These are phyloP conservation scores for Drosophila quinaria DNA, from an alignment of 2,888 invertebrate species.

Conservation along the genomic window DNA sequence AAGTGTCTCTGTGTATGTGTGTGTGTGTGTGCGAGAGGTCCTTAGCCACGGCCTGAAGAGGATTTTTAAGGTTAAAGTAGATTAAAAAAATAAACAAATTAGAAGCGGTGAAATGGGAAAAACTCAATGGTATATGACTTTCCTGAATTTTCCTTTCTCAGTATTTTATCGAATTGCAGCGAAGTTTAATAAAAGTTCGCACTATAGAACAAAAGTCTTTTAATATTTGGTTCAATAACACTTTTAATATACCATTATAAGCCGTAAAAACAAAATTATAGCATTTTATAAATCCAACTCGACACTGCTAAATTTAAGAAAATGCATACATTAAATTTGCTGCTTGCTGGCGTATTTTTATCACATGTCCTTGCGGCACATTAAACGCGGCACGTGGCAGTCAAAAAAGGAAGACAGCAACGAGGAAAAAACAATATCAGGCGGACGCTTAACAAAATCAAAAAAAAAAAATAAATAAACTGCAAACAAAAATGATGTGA, in stretches of 20 bases:
- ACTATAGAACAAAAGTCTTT: too few relatives aligned
- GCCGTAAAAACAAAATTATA: too few relatives aligned
- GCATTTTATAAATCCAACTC: neutral
- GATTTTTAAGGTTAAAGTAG: constrained; percentile 2
- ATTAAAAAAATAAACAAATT: constrained; percentile 3
- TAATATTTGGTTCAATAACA: too few relatives aligned
- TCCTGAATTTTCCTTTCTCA: too few relatives aligned
- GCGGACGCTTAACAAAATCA: constrained; percentile 42
- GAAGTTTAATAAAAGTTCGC: too few relatives aligned
- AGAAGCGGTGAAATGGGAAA: too few relatives aligned
- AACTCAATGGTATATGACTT: neutral
- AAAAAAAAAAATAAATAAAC: constrained; percentile 6
- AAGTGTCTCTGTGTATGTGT: neutral
- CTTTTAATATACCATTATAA: too few relatives aligned
- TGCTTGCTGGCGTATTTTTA: constrained; percentile 15
- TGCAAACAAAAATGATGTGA: constrained; percentile 29
- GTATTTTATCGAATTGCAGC: too few relatives aligned
- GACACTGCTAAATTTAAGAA: neutral
- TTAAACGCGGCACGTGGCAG: constrained; percentile 33
- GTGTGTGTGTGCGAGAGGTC: neutral
- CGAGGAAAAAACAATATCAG: constrained; percentile 14
- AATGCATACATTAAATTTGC: constrained; percentile 3
- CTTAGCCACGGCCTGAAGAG: constrained; percentile 1
- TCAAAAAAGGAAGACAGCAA: neutral
- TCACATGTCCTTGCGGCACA: constrained; percentile 39